Conservation (phyloP, 2,888 invertebrate genomes). For the Imbricaverruca yamaguchii region DNA sequence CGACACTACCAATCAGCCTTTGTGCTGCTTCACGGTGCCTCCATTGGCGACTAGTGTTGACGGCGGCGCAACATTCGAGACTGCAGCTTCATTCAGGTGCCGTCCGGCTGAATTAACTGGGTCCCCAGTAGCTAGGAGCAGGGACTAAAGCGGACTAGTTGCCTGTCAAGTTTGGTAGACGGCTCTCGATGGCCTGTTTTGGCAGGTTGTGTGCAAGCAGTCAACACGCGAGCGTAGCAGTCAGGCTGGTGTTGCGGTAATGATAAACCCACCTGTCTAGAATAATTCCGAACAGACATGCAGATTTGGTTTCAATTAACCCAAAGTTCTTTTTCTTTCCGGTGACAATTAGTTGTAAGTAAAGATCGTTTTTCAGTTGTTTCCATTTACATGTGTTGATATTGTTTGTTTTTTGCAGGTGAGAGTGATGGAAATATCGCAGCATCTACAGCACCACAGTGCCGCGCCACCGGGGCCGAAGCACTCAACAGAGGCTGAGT, state of each 20-base stretch:
- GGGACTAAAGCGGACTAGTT: neutral
- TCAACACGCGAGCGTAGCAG: too few relatives aligned
- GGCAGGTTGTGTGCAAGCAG: too few relatives aligned
- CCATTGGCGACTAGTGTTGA: neutral
- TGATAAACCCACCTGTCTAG: too few relatives aligned
- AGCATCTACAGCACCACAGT: too few relatives aligned
- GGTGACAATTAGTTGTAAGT: too few relatives aligned
- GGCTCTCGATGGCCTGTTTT: too few relatives aligned
- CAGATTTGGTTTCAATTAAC: too few relatives aligned
- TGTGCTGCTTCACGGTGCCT: neutral
- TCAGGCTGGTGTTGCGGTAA: too few relatives aligned
- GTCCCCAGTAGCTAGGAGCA: neutral
- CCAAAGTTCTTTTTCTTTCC: too few relatives aligned
- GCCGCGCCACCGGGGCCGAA: neutral
- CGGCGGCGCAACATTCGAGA: neutral
- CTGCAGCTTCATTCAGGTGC: neutral
- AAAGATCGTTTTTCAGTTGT: too few relatives aligned
- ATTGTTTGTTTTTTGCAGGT: neutral
- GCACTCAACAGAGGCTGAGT: neutral
- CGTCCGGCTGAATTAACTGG: neutral
- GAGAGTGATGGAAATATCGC: neutral
- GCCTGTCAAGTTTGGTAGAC: too few relatives aligned
- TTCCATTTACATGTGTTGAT: neutral
- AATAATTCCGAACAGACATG: too few relatives aligned
- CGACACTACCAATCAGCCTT: neutral